These are phyloP conservation scores for Penelope pileata DNA, from an alignment of 2,113 vertebrate genomes.

Conservation along the genomic window DNA sequence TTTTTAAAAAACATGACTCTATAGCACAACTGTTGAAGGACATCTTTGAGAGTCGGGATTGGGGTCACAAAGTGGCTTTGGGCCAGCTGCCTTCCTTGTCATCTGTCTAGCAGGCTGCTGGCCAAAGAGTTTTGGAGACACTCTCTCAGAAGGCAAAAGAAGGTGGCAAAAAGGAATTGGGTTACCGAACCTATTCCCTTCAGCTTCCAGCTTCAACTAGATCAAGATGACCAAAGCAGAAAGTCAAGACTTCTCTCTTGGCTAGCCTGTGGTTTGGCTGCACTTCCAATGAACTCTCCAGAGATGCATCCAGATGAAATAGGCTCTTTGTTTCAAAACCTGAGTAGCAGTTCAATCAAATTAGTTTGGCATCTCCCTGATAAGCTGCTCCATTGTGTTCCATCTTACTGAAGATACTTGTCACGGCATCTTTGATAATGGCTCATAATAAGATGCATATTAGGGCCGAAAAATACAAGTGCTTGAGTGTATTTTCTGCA, in stretches of 20 bases:
- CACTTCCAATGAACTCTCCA: neutral
- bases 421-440: neutral
- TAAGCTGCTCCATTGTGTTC: neutral
- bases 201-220: neutral
- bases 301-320: neutral
- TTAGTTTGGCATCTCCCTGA: neutral
- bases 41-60: neutral
- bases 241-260: neutral
- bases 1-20: neutral
- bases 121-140: neutral
- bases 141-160: neutral
- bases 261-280: neutral
- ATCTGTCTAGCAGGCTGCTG: neutral
- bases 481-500: neutral
- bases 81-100: neutral
- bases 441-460: neutral
- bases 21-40: neutral
- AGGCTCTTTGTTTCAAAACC: neutral
- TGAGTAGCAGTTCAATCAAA: neutral
- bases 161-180: neutral
- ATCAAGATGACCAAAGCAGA: neutral
- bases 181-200: neutral
- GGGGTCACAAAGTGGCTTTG: neutral
- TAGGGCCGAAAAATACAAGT: neutral
- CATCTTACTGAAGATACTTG: neutral